Conservation (phyloP, 2,888 invertebrate species). For the Ennomos quercinarius region DNA sequence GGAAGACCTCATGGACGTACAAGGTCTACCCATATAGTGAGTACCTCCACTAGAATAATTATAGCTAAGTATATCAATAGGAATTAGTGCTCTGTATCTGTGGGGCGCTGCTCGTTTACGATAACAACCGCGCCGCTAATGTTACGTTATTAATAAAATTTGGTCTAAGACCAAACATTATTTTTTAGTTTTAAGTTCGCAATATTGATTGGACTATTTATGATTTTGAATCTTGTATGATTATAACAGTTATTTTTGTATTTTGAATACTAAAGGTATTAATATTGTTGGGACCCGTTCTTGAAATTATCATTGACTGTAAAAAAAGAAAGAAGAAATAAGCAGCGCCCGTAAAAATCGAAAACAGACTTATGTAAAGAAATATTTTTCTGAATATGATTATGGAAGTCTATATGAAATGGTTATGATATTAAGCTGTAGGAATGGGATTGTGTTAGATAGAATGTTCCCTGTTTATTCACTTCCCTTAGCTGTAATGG, state of each 20-base stretch:
- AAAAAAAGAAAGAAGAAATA: no score
- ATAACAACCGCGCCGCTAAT: background rate
- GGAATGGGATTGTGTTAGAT: conserved; percentile 39
- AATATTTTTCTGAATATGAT: conserved; percentile 40
- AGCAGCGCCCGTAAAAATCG: conserved; percentile 34
- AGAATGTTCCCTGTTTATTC: conserved; percentile 30
- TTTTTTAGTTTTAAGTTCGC: background rate
- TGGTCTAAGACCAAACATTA: conserved; percentile 1
- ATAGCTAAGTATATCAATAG: conserved; percentile 54
- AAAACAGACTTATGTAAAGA: conserved; percentile 32
- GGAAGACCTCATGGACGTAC: conserved; percentile 89
- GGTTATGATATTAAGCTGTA: conserved; percentile 41
- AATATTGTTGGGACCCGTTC: no score
- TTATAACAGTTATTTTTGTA: background rate
- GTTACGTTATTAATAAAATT: background rate
- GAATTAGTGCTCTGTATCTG: conserved; percentile 48
- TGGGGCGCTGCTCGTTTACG: conserved; percentile 40
- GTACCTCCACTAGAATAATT: conserved; percentile 59
- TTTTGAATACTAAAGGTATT: no score
- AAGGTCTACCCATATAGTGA: conserved; percentile 87
- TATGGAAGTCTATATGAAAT: conserved; percentile 35
- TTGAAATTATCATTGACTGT: background rate
- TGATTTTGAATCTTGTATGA: no score
- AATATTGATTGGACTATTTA: background rate
- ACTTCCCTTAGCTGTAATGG: conserved; percentile 32